Conservation (phyloP, 2,888 invertebrate species). For the Tenodera sinensis region DNA sequence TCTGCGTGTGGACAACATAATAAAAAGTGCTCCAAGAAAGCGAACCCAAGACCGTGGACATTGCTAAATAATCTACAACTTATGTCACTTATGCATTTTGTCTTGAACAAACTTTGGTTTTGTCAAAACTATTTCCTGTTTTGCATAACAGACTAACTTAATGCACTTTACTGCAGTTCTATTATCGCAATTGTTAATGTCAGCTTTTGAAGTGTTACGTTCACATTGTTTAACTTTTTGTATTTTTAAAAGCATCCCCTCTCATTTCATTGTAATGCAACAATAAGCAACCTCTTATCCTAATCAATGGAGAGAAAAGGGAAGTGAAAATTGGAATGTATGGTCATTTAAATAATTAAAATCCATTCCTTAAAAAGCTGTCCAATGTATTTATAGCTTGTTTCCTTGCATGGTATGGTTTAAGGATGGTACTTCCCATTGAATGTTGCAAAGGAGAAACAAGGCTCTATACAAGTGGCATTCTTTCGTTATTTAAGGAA, state of each 20-base stretch:
- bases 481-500: too few relatives aligned
- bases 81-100: neutral
- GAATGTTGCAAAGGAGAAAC: too few relatives aligned
- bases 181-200: neutral
- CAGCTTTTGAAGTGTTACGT: neutral
- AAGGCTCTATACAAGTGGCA: too few relatives aligned
- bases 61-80: constrained; percentile 53
- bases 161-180: neutral
- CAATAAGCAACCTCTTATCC: neutral
- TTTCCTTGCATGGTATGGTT: too few relatives aligned
- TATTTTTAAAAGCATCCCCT: neutral
- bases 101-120: neutral
- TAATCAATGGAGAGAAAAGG: neutral
- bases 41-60: constrained; percentile 82
- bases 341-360: neutral
- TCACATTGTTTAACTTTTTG: neutral
- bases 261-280: neutral
- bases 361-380: neutral
- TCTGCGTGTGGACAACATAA: constrained; percentile 94
- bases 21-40: constrained; percentile 84
- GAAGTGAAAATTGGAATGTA: neutral
- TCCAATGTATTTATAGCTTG: too few relatives aligned
- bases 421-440: too few relatives aligned
- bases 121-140: neutral
- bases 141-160: neutral